Evolutionary conservation across 2,888 invertebrate species (phyloP).

Genomic region (Oeneis ivallda): DNA sequence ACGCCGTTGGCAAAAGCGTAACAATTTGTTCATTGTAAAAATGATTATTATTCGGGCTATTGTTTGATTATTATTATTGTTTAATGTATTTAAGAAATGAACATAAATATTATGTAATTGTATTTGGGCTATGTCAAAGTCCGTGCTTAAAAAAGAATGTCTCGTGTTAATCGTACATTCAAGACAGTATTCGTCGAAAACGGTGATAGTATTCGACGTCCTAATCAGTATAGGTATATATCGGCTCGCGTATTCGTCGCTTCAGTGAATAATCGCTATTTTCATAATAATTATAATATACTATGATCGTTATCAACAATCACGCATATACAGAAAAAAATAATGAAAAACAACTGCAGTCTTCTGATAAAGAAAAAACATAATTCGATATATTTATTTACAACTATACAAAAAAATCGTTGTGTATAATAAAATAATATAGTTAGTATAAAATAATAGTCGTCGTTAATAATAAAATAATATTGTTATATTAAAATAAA

Average conservation of each 20-base stretch:
- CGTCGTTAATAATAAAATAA: conserved; percentile 54
- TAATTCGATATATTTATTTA: conserved; percentile 63
- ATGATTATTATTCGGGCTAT: conserved; percentile 74
- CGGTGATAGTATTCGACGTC: conserved; percentile 47
- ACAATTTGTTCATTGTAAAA: conserved; percentile 57
- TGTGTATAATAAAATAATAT: conserved; percentile 73
- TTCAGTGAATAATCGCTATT: conserved; percentile 78
- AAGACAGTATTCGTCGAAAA: conserved; percentile 53
- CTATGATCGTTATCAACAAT: conserved; percentile 45
- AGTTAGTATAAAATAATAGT: conserved; percentile 58
- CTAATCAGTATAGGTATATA: conserved; percentile 42
- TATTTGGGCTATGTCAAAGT: conserved; percentile 71
- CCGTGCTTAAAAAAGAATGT: conserved; percentile 68
- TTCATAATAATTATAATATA: conserved; percentile 43
- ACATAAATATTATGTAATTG: conserved; percentile 53
- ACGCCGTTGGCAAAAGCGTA: conserved; percentile 50
- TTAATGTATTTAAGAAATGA: conserved; percentile 49
- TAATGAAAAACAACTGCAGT: conserved; percentile 69
- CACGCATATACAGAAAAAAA: conserved; percentile 62
- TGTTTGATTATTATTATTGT: conserved; percentile 51
- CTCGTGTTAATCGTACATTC: conserved; percentile 62
- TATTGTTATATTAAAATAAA: conserved; percentile 51
- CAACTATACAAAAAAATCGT: conserved; percentile 65
- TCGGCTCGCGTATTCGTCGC: conserved; percentile 35
- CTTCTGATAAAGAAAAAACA: conserved; percentile 70